A percentile compares a stretch with the other conserved stretches of the same genome.
phyloP scores from a whole-genome alignment of 2,797 vertebrate genomes.

The Epinephelus malabaricus region DNA sequence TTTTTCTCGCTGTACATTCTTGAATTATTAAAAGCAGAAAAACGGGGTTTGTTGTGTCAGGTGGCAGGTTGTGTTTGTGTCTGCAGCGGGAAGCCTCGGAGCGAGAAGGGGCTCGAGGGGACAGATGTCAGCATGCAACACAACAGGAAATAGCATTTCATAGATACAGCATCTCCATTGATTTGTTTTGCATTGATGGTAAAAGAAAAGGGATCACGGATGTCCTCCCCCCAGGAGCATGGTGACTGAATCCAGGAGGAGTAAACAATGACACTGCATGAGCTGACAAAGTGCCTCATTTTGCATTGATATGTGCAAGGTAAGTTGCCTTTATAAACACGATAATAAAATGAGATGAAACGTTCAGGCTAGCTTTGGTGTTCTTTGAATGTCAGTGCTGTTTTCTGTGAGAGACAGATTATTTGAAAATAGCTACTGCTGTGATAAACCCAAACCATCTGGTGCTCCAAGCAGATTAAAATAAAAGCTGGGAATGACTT shows the following conservation, averaged over 20 bases:
- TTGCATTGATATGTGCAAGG: background rate
- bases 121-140: conserved; percentile 37
- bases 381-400: conserved; percentile 17
- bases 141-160: conserved; percentile 57
- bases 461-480: conserved; percentile 35
- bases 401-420: conserved; percentile 6
- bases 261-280: conserved; percentile 11
- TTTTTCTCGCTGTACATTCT: conserved; percentile 25
- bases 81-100: conserved; percentile 33
- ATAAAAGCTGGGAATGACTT: conserved; percentile 46
- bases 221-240: background rate
- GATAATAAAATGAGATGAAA: conserved; percentile 23
- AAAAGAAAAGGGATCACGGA: conserved; percentile 27
- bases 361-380: background rate
- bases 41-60: conserved; percentile 49
- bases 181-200: conserved; percentile 14
- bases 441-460: conserved; percentile 15
- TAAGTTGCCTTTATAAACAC: conserved; percentile 2
- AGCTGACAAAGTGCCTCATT: conserved; percentile 5
- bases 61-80: conserved; percentile 52
- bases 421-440: conserved; percentile 1
- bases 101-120: conserved; percentile 21
- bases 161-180: conserved; percentile 15
- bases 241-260: conserved; percentile 19
- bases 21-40: conserved; percentile 48